Conservation (phyloP, 64 coral and sea anemone species). For the Hydrozoanthus tunicans region DNA sequence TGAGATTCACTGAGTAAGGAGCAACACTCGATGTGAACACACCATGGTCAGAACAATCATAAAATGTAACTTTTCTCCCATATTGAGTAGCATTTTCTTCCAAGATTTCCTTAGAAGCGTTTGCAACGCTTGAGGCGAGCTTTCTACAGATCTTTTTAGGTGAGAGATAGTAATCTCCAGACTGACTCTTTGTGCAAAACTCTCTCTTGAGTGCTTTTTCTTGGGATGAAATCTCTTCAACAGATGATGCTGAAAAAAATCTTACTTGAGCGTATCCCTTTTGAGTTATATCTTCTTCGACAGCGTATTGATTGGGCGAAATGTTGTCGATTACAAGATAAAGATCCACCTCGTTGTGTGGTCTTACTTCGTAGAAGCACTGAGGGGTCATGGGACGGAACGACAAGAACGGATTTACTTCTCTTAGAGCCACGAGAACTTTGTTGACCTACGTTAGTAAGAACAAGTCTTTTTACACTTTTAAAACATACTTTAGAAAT, state of each 20-base stretch:
- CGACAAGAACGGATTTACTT: constrained; percentile 36
- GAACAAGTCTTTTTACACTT: not conserved
- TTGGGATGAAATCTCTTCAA: not conserved
- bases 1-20: constrained; percentile 69
- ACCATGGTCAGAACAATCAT: constrained; percentile 9
- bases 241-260: not conserved
- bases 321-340: constrained; percentile 68
- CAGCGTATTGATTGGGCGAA: constrained; percentile 24
- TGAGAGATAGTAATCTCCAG: constrained; percentile 37
- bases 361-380: constrained; percentile 71
- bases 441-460: constrained; percentile 52
- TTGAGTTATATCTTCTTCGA: constrained; percentile 70
- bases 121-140: constrained; percentile 45
- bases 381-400: constrained; percentile 63
- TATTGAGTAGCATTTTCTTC: constrained; percentile 38
- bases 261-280: constrained; percentile 67
- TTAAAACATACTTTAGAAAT: not conserved
- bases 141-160: constrained; percentile 56
- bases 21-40: constrained; percentile 6
- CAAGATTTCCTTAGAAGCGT: constrained; percentile 32
- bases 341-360: constrained; percentile 77
- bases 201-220: constrained; percentile 1
- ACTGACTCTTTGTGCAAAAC: constrained; percentile 30
- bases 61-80: constrained; percentile 56
- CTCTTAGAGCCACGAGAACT: constrained; percentile 57